These are phyloP conservation scores for Sinocyclocheilus maitianheensis DNA, from an alignment of 2,113 vertebrate genomes.

Conservation along the genomic window DNA sequence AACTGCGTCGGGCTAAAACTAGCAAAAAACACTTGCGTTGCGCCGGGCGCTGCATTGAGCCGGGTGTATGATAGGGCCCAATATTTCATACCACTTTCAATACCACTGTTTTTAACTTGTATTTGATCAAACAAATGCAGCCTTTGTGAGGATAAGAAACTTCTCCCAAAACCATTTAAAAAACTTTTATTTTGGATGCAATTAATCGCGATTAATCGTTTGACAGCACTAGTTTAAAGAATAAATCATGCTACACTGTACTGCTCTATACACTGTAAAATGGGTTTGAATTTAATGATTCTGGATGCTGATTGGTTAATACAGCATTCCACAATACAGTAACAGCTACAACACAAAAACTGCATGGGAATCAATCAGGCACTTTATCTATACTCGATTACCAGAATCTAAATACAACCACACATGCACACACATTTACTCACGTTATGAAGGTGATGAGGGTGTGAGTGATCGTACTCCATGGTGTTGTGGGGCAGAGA, in stretches of 20 bases:
- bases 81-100: no score
- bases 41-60: no score
- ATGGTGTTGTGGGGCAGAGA: slow-evolving; percentile 61
- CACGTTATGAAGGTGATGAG: slow-evolving; percentile 82
- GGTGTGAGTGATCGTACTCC: slow-evolving; percentile 81
- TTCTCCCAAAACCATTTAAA: no score
- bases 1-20: no score
- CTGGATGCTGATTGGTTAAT: neutral
- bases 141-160: no score
- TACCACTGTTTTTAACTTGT: no score
- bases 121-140: no score
- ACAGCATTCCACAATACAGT: neutral
- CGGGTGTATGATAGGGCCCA: no score
- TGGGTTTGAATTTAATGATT: neutral
- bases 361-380: neutral
- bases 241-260: neutral
- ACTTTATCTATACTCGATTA: neutral
- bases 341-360: neutral
- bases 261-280: neutral
- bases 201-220: no score
- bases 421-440: slow-evolving; percentile 52
- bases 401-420: neutral
- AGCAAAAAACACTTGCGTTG: no score
- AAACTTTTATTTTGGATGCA: no score
- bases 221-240: no score